Evolutionary conservation across 2,888 invertebrate genomes (phyloP).

Genomic region (Scaptomyza polygonia): DNA sequence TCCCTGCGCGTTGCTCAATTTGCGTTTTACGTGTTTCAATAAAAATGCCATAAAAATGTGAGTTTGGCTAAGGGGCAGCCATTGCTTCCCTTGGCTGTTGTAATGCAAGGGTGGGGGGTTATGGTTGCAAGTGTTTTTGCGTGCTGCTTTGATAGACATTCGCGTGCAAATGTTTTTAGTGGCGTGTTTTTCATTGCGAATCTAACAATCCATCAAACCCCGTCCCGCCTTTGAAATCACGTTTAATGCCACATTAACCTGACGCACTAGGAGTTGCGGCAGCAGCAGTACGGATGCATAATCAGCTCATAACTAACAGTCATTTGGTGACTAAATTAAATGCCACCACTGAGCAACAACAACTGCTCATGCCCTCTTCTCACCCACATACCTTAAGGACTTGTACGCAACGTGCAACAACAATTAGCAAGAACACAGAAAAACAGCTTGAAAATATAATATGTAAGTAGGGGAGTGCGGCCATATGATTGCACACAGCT

Average conservation of each 20-base stretch:
- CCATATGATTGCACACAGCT: neutral
- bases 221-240: conserved; percentile 37
- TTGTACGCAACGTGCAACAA: conserved; percentile 30
- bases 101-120: neutral
- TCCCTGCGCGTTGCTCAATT: conserved; percentile 55
- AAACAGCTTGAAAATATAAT: conserved; percentile 22
- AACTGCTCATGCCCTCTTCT: neutral
- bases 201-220: neutral
- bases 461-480: no score
- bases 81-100: neutral
- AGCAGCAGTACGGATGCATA: conserved; percentile 37
- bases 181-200: conserved; percentile 13
- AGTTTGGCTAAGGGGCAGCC: conserved; percentile 18
- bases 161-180: conserved; percentile 56
- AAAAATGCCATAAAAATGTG: conserved; percentile 67
- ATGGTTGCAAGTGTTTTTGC: conserved; percentile 41
- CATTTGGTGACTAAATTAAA: conserved; percentile 61
- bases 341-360: conserved; percentile 19
- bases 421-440: conserved; percentile 45
- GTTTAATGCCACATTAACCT: conserved; percentile 71
- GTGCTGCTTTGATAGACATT: conserved; percentile 53
- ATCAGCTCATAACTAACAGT: conserved; percentile 56
- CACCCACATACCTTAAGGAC: neutral
- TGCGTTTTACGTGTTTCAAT: conserved; percentile 72
- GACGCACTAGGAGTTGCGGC: neutral